Percentiles rank a stretch among this genome's conserved stretches.
phyloP scores from a whole-genome alignment of 1,140 invertebrate species.

The Melipona quadrifasciata region DNA sequence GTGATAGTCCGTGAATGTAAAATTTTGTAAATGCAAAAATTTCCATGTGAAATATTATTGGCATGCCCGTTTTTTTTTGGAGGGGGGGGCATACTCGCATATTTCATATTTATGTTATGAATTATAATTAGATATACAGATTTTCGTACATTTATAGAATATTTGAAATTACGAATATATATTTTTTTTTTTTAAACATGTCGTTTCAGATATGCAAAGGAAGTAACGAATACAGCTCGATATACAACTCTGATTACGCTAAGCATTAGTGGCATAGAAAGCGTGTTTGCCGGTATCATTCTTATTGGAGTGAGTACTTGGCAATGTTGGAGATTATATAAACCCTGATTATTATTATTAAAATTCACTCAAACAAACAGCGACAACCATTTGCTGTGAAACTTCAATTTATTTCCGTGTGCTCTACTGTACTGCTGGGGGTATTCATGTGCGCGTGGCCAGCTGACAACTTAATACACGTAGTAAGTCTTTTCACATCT shows the following conservation, averaged over 20 bases:
- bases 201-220: slow-evolving; percentile 10
- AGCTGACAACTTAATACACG: slow-evolving; percentile 61
- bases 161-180: neutral
- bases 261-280: too few species aligned
- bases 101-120: too few species aligned
- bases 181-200: neutral
- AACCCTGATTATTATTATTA: neutral
- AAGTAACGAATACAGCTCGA: neutral
- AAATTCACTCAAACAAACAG: neutral
- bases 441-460: slow-evolving; percentile 68
- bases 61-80: too few species aligned
- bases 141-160: too few species aligned
- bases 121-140: too few species aligned
- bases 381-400: slow-evolving; percentile 47
- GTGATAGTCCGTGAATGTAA: too few species aligned
- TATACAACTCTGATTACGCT: neutral
- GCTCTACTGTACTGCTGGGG: slow-evolving; percentile 44
- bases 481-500: slow-evolving; percentile 38
- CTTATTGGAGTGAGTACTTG: slow-evolving; percentile 8
- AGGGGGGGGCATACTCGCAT: too few species aligned
- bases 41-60: too few species aligned
- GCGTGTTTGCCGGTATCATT: neutral
- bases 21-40: too few species aligned
- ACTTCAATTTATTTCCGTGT: slow-evolving; percentile 51
- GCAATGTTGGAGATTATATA: fast-evolving